Evolutionary conservation across 2,113 vertebrate genomes (phyloP).

Genomic region (Raphicerus campestris): DNA sequence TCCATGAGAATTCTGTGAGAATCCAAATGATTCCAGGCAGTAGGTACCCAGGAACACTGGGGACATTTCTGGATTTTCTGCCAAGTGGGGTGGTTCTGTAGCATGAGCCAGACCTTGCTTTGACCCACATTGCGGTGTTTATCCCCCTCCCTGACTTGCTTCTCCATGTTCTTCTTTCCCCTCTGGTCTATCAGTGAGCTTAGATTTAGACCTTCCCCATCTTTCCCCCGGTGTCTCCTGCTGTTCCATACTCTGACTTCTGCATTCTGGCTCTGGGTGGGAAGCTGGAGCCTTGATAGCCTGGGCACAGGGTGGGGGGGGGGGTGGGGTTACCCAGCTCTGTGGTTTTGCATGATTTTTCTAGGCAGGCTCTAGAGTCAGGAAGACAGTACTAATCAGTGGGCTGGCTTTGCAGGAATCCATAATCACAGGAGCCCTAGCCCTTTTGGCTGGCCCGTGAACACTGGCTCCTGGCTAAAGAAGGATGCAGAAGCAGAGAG

Average conservation of each 20-base stretch:
- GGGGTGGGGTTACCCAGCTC: not conserved
- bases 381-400: not conserved
- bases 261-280: not conserved
- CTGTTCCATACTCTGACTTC: not conserved
- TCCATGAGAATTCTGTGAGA: not conserved
- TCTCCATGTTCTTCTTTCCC: not conserved
- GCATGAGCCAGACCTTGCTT: not conserved
- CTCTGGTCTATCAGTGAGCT: not conserved
- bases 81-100: not conserved
- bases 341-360: not conserved
- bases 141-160: not conserved
- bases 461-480: not conserved
- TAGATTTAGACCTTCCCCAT: not conserved
- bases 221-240: accelerated
- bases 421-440: not conserved
- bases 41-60: not conserved
- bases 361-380: not conserved
- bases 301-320: not conserved
- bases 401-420: not conserved
- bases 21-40: not conserved
- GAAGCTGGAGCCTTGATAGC: not conserved
- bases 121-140: not conserved
- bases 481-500: not conserved
- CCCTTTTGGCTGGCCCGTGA: accelerated
- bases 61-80: not conserved